These are phyloP conservation scores for Drosophila tanythrix DNA, from an alignment of 2,888 invertebrate genomes.

Conservation along the genomic window DNA sequence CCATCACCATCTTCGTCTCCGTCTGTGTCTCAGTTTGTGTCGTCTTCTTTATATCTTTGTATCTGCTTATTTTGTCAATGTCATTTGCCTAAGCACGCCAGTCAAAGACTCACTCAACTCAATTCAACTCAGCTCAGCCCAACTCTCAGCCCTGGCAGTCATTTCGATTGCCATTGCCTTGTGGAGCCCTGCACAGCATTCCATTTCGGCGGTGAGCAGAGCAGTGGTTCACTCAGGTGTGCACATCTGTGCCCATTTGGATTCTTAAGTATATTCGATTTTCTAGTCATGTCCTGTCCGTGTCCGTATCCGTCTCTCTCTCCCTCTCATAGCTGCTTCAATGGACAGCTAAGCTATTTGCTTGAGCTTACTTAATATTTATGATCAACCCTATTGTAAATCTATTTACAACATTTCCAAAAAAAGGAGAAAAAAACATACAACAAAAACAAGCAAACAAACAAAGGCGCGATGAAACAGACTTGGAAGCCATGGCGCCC, in stretches of 20 bases:
- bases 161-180: conserved; percentile 48
- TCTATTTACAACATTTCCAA: conserved; percentile 64
- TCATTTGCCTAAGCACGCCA: conserved; percentile 67
- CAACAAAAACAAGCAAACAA: conserved; percentile 2
- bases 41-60: conserved; percentile 29
- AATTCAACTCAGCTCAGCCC: conserved; percentile 15
- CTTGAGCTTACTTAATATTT: conserved; percentile 65
- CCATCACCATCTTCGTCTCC: neutral
- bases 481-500: neutral
- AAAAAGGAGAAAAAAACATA: conserved; percentile 14
- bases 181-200: conserved; percentile 15
- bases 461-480: neutral
- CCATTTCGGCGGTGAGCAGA: conserved; percentile 1
- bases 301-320: neutral
- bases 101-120: conserved; percentile 56
- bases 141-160: conserved; percentile 50
- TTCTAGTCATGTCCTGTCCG: conserved; percentile 20
- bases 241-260: conserved; percentile 43
- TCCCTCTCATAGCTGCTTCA: neutral
- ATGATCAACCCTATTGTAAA: conserved; percentile 71
- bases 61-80: conserved; percentile 71
- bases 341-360: conserved; percentile 40
- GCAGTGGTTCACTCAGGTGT: conserved; percentile 37
- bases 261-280: conserved; percentile 37
- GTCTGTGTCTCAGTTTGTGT: neutral